Conservation (phyloP, 1,140 invertebrate genomes). For the Drosophila santomea region DNA sequence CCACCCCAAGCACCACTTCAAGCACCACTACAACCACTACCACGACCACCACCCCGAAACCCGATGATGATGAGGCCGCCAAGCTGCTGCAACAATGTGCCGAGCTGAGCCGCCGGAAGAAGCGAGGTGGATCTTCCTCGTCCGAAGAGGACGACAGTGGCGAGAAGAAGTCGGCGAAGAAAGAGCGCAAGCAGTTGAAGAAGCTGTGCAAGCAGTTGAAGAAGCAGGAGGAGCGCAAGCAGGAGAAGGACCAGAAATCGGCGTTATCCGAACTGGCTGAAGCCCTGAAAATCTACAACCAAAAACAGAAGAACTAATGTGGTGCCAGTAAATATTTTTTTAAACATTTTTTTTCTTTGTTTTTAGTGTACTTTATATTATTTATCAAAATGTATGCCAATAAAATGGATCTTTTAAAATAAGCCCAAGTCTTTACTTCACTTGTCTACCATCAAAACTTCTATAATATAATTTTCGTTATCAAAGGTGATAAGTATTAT, state of each 20-base stretch:
- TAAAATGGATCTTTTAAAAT: background rate
- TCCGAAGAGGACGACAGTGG: constrained; percentile 66
- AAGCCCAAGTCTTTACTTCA: no score
- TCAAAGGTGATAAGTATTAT: no score
- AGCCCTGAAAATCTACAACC: constrained; percentile 47
- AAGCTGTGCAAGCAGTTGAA: constrained; percentile 69
- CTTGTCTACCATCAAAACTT: no score
- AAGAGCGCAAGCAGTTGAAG: constrained; percentile 73
- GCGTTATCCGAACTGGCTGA: constrained; percentile 38
- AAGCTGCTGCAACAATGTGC: constrained; percentile 58
- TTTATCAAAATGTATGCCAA: background rate
- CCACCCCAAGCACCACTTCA: constrained; percentile 16
- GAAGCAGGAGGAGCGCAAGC: constrained; percentile 50
- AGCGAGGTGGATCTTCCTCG: constrained; percentile 59
- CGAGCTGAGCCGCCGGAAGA: constrained; percentile 48
- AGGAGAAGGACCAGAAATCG: constrained; percentile 41
- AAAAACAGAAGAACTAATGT: constrained; percentile 32
- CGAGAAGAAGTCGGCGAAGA: constrained; percentile 54
- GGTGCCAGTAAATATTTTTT: background rate
- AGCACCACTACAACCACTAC: constrained; percentile 17
- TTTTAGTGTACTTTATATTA: background rate
- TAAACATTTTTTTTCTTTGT: constrained; percentile 22
- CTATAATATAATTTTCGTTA: no score
- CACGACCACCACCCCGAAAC: constrained; percentile 43
- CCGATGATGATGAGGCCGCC: constrained; percentile 41